Evolutionary conservation across 2,797 vertebrate genomes (phyloP), one percentile per base, ranked within the genome.

Genomic region (Liparis tanakae): DNA sequence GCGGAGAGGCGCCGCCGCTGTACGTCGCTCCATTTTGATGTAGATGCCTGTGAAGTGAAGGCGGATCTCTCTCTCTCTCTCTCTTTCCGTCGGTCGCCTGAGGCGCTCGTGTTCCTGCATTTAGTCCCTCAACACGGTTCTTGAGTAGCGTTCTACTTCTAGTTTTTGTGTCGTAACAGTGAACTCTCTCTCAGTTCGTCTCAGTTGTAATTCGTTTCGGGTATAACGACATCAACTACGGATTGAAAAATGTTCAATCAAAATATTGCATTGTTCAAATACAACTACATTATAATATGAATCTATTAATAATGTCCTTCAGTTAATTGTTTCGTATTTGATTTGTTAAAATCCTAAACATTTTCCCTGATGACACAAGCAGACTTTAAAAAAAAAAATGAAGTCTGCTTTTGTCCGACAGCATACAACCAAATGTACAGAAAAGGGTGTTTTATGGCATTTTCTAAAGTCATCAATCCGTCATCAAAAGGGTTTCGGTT

Each of bases 21-120:
- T 18, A 41, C 67, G 66, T 64, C 9, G 43, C 48, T 15, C 7
- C 34, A n/a, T 72, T 22, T 66, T n/a, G 54, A 34, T 50, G 41
- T 10, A 30, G 9, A 64, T 60, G 7, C 65, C 8, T 34, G 30
- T 65, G 53, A 63, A 39, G n/a, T 59, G 10, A 46, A 50, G 36
- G 48, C 36, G 34, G 17, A 65, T 61, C 60, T 67, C 56, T 62
- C 39, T n/a, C 41, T 13, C 25, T 30, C 25, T 30, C 25, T 30
- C 25, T 30, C 25, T 30, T n/a, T n/a, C n/a, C n/a, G 54, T 44
- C 30, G 4, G 17, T 9, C 25, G 7, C 7, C n/a, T 46, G 18
- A 20, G 10, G 59, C 34, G 48, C 58, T 68, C 18, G 5, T 44
- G 12, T 22, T 62, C 8, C 15, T 50, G 30, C 39, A 30, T 57